Percentiles rank a stretch among this genome's conserved stretches.
Conservation (phyloP, 2,888 invertebrate species). For the Phasia obesa region DNA sequence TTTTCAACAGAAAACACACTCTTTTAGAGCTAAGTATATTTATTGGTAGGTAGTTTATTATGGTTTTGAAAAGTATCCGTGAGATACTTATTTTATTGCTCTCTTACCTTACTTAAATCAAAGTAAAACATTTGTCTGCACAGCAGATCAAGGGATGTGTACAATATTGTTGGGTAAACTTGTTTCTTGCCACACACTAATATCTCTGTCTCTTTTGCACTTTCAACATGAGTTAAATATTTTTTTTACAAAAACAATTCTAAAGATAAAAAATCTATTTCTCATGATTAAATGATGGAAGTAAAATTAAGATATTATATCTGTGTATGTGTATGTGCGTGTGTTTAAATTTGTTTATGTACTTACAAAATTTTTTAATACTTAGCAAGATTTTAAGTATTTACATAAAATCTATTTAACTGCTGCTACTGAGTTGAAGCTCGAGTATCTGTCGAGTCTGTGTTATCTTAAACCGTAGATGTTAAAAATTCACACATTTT, state of each 20-base stretch:
- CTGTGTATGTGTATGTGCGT: not conserved
- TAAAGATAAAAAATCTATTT: conserved; percentile 6
- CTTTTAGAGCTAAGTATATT: not conserved
- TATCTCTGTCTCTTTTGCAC: conserved; percentile 45
- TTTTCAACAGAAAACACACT: conserved; percentile 3
- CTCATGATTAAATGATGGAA: conserved; percentile 25
- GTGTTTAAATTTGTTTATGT: not conserved
- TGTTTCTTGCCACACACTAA: not conserved
- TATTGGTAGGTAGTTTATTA: conserved; percentile 13
- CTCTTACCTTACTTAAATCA: conserved; percentile 18
- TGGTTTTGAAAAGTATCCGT: conserved; percentile 1
- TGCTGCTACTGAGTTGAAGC: not conserved
- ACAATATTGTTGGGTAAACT: conserved; percentile 29
- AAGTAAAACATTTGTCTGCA: conserved; percentile 6
- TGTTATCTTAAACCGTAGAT: not conserved
- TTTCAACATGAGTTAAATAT: not conserved
- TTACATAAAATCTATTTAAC: not conserved
- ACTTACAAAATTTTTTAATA: conserved; percentile 23
- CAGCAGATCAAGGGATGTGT: conserved; percentile 17
- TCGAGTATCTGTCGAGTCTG: not conserved
- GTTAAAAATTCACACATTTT: not conserved
- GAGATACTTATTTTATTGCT: conserved; percentile 23
- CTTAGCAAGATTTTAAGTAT: not conserved
- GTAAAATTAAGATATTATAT: not conserved
- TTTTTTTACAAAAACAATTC: too few species aligned